Evolutionary conservation across 2,113 vertebrate genomes (phyloP), one percentile per base, ranked within the genome.

Genomic region (Desmodus rotundus): DNA sequence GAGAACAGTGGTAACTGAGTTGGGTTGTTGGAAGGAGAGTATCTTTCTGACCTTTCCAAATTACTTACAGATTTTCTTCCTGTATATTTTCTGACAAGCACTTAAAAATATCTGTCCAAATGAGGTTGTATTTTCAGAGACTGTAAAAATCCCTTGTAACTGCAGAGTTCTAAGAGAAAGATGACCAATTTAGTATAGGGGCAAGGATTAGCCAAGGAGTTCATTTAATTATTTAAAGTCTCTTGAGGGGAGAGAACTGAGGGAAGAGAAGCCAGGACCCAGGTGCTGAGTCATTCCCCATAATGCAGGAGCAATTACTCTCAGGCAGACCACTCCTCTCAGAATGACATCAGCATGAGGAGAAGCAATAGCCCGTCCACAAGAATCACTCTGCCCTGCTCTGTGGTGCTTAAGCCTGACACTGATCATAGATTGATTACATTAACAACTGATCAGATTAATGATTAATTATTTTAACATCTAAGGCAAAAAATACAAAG

Each of bases 21-120:
- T 47, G 94, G 58, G 95, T 93, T 97, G 95, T 97, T 96, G 91
- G 83, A 97, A 97, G 41, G 61, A 94, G 36, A 95, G 4, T 87
- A 67, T 63, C 52, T 80, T 95, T 94, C 67, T 93, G 83, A 93
- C 74, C 97, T 97, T 95, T 96, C 50, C 31, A 41, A 95, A 93
- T 96, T 96, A 91, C 93, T 97, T 97, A 96, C 78, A 95, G 58
- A 96, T 88, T 95, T 94, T 45, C 61, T 96, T 97, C 74, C 95
- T 97, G 87, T 96, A 97, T 97, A 94, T 63, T 87, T 96, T 95
- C 80, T 97, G 96, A 93, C 91, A 97, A 97, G 94, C 73, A 47
- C 87, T 97, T 83, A 54, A 96, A 93, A 97, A 68, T 97, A 96
- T 96, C 91, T 93, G 52, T 94, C 56, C 73, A 94, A 96, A 91